Percentiles rank a stretch among this genome's conserved stretches.
Evolutionary conservation across 2,797 vertebrate genomes (phyloP).

Genomic region (Galaxias olidus): DNA sequence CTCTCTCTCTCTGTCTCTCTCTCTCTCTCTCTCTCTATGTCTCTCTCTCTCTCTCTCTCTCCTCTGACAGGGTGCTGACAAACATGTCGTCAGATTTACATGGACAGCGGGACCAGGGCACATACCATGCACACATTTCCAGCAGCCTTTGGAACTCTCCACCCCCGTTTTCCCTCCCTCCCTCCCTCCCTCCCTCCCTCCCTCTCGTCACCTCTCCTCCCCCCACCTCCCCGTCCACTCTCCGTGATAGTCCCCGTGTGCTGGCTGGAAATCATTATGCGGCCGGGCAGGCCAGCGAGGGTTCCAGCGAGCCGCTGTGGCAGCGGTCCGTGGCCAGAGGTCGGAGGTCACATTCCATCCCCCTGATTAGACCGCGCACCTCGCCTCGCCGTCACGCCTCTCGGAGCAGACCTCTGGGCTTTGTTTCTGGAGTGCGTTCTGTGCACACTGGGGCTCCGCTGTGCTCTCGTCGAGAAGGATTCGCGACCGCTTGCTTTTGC

Average conservation of each 20-base stretch:
- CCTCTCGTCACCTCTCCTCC: slow-evolving; percentile 24
- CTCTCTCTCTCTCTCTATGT: too few relatives aligned
- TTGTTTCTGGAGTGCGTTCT: slow-evolving; percentile 15
- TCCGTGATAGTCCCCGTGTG: background rate
- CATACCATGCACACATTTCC: too few relatives aligned
- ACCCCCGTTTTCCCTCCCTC: slow-evolving; percentile 8
- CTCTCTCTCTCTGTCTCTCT: too few relatives aligned
- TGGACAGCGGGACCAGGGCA: too few relatives aligned
- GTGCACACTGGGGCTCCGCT: slow-evolving; percentile 11
- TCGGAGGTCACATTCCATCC: slow-evolving; percentile 68
- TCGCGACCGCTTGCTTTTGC: background rate
- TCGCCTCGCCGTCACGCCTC: slow-evolving; percentile 18
- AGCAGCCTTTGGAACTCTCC: background rate
- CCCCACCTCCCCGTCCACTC: background rate
- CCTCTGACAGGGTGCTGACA: too few relatives aligned
- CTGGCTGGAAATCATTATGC: slow-evolving; percentile 40
- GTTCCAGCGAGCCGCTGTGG: slow-evolving; percentile 12
- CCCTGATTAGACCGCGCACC: slow-evolving; percentile 68
- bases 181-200: slow-evolving; percentile 25
- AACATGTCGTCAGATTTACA: too few relatives aligned
- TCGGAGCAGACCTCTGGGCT: background rate
- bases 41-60: too few relatives aligned
- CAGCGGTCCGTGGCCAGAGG: slow-evolving; percentile 59
- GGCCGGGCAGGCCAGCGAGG: slow-evolving; percentile 35
- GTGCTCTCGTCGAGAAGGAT: slow-evolving; percentile 1